phyloP scores from a whole-genome alignment of 2,113 vertebrate genomes.

The Archilochus colubris region DNA sequence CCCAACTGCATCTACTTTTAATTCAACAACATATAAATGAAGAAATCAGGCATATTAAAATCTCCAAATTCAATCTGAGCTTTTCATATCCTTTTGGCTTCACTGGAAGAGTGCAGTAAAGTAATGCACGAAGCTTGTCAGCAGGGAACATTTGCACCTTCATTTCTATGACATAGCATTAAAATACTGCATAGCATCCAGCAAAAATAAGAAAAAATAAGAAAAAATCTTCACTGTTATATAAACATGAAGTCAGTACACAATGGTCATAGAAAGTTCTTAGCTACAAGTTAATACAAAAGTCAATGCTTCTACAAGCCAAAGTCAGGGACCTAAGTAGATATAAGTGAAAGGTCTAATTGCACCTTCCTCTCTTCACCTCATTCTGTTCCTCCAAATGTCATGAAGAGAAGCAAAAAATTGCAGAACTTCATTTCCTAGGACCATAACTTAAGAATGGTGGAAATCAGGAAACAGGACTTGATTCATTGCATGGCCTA shows the following conservation, averaged over 20 bases:
- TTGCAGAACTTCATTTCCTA: constrained; percentile 8
- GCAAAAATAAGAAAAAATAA: not conserved
- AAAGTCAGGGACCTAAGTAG: not conserved
- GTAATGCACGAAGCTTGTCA: not conserved
- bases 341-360: not conserved
- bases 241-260: not conserved
- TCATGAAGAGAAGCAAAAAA: not conserved
- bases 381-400: constrained; percentile 8
- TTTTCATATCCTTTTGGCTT: not conserved
- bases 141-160: not conserved
- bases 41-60: not conserved
- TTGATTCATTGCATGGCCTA: constrained; percentile 22
- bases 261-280: not conserved
- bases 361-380: not conserved
- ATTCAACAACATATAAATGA: not conserved
- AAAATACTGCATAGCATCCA: not conserved
- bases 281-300: not conserved
- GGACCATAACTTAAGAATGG: constrained; percentile 19
- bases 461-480: constrained; percentile 26
- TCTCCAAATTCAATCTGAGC: not conserved
- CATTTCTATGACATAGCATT: not conserved
- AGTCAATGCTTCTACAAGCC: not conserved
- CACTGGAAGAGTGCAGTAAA: not conserved
- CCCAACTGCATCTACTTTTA: not conserved
- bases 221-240: not conserved